Evolutionary conservation across 2,888 invertebrate species (phyloP).

Genomic region (Aspidapion aeneum): DNA sequence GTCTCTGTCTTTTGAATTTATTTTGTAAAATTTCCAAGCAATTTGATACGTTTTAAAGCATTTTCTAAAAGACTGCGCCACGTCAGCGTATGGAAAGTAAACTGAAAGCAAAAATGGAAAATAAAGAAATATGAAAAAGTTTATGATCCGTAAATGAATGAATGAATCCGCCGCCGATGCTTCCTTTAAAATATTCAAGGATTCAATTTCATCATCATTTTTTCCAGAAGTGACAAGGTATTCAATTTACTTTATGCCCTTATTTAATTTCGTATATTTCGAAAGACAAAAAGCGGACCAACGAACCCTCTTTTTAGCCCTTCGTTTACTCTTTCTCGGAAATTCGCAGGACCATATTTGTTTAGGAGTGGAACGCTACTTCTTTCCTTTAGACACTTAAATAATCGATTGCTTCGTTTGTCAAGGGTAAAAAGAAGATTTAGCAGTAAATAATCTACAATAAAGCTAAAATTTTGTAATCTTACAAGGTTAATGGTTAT

Average conservation of each 20-base stretch:
- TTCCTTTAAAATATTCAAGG: not conserved
- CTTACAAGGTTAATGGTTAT: too few relatives aligned
- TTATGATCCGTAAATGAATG: not conserved
- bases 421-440: too few relatives aligned
- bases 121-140: not conserved
- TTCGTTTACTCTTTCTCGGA: not conserved
- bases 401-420: not conserved
- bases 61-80: not conserved
- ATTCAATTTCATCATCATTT: not conserved
- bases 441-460: too few relatives aligned
- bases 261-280: not conserved
- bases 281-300: not conserved
- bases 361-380: not conserved
- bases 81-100: not conserved
- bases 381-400: not conserved
- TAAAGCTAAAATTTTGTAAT: too few relatives aligned
- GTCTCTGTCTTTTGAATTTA: too few relatives aligned
- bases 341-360: not conserved
- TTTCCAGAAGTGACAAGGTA: not conserved
- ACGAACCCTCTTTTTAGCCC: not conserved
- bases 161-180: too few relatives aligned
- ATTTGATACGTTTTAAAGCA: not conserved
- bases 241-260: not conserved
- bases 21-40: not conserved
- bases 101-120: too few relatives aligned